Conservation (phyloP, 2,797 vertebrate genomes). For the Anabas testudineus region DNA sequence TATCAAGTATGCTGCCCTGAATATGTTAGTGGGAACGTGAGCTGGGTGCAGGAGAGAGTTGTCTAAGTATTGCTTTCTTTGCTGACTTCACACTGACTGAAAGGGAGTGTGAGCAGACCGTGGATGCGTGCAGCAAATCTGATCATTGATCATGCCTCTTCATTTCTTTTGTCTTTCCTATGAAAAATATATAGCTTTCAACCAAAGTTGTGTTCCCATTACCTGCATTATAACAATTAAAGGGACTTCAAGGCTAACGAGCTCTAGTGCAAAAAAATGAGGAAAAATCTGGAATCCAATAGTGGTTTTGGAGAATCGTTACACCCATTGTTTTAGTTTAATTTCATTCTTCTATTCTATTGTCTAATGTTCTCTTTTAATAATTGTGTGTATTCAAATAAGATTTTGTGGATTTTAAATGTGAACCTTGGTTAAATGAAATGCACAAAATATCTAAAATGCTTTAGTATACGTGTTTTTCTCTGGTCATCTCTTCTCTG, state of each 20-base stretch:
- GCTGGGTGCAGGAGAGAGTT: constrained; percentile 20
- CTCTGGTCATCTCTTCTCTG: not conserved
- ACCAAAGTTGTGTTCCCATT: no score
- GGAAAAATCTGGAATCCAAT: no score
- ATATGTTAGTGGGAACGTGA: constrained; percentile 7
- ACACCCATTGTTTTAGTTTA: no score
- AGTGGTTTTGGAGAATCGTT: no score
- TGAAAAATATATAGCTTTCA: not conserved
- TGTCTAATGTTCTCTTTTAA: no score
- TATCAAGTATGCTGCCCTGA: constrained; percentile 16
- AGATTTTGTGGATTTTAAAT: no score
- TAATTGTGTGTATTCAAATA: no score
- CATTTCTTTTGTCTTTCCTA: not conserved
- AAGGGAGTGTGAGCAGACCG: constrained; percentile 9
- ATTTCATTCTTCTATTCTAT: no score
- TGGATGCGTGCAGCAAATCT: constrained; percentile 3
- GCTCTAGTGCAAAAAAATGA: no score
- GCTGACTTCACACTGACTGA: constrained; percentile 15
- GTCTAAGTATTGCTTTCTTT: constrained; percentile 33
- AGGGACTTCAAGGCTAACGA: no score
- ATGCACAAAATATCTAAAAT: no score
- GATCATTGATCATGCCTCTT: constrained; percentile 10
- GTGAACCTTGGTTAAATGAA: not conserved
- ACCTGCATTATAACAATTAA: no score
- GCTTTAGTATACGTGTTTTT: not conserved